A percentile compares a stretch with the other conserved stretches of the same genome.
Conservation (phyloP, 1,140 invertebrate genomes). For the Ceratina calcarata region DNA sequence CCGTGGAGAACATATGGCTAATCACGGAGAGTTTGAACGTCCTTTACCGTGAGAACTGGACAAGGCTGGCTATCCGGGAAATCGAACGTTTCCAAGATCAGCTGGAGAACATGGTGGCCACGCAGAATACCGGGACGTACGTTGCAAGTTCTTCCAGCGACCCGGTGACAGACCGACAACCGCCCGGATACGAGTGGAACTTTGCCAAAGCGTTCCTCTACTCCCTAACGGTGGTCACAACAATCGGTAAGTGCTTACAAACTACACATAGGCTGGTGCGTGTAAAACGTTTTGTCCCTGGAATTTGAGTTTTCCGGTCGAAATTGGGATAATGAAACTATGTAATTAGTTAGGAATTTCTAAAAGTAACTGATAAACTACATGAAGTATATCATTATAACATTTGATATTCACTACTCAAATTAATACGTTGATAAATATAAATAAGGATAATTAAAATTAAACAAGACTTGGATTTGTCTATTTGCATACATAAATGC, state of each 20-base stretch:
- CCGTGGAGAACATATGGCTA: slow-evolving; percentile 95
- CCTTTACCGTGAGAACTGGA: slow-evolving; percentile 97
- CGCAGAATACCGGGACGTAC: slow-evolving; percentile 75
- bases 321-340: no score
- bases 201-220: slow-evolving; percentile 97
- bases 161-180: slow-evolving; percentile 69
- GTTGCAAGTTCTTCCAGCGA: slow-evolving; percentile 64
- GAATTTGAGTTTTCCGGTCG: no score
- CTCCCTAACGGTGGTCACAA: slow-evolving; percentile 96
- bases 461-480: no score
- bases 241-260: slow-evolving; percentile 90
- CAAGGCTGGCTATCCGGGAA: slow-evolving; percentile 90
- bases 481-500: no score
- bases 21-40: slow-evolving; percentile 96
- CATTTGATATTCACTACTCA: no score
- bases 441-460: no score
- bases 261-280: neutral
- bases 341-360: no score
- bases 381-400: no score
- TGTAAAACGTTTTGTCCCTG: no score
- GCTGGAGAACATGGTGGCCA: slow-evolving; percentile 87
- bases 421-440: no score
- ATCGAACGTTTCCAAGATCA: slow-evolving; percentile 94
- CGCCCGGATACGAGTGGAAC: slow-evolving; percentile 89
- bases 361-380: no score